Evolutionary conservation across 1,140 invertebrate genomes (phyloP), one percentile per base, ranked within the genome.

Genomic region (Papilio dardanus): DNA sequence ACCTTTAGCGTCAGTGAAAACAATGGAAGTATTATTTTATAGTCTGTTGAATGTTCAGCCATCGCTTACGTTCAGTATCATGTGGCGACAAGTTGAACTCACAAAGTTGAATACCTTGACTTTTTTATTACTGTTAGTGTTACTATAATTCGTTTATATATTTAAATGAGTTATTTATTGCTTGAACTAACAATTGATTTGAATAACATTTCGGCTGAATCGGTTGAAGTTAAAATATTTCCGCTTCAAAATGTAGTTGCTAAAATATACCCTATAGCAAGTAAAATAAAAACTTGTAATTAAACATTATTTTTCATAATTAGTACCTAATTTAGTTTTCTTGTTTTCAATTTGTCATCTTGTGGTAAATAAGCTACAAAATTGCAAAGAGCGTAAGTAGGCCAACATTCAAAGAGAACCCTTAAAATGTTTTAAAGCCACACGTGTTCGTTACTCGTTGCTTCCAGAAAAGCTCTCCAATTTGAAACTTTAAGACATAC

Each of bases 1-100:
- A n/a, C n/a, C n/a, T n/a, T n/a, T n/a, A n/a, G n/a, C 77, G 74
- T 78, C 77, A 77, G 35, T 21, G 58, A 40, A 65, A 30, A 75
- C 50, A 54, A 54, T 28, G 50, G 50, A 24, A 54, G 19, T 8
- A 54, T 54, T 54, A 54, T 54, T 54, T 12, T 16, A 21, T 7
- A 54, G 50, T 54, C 50, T 24, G 50, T 54, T 24, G 50, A 12
- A 28, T 54, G 21, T 54, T 54, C 50, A 10, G 5, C 46, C n/a
- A 54, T 54, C 19, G 50, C 7, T 28, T 54, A 24, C 50, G 14
- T 54, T 54, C n/a, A 19, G 10, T 54, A 24, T 54, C 21, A 10
- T 28, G 4, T 3, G 10, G 14, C 12, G 21, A 54, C 1, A 24
- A 54, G 21, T 54, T 24, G 50, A 24, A 21, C 21, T 19, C 2